phyloP scores from a whole-genome alignment of 2,113 vertebrate genomes.

The Passer montanus region DNA sequence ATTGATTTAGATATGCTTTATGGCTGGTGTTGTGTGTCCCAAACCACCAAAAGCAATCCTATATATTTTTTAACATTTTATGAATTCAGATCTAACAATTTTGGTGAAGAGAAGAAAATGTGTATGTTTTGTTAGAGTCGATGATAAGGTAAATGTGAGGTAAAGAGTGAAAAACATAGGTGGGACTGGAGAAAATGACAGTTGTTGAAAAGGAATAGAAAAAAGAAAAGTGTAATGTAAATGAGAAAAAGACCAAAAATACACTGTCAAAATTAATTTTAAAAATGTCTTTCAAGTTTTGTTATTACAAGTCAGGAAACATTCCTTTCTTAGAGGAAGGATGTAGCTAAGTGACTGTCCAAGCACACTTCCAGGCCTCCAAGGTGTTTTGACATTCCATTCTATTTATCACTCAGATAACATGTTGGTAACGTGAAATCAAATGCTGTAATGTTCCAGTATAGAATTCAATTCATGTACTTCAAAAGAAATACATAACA shows the following conservation, averaged over 20 bases:
- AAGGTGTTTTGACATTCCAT: not conserved
- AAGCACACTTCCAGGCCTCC: not conserved
- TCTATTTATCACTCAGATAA: not conserved
- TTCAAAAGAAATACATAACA: not conserved
- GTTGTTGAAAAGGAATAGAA: not conserved
- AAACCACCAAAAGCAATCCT: not conserved
- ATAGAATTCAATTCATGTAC: not conserved
- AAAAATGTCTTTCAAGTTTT: not conserved
- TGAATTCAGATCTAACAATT: not conserved
- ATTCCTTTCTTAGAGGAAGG: not conserved
- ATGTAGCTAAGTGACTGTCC: not conserved
- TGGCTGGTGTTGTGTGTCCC: not conserved
- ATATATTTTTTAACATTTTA: not conserved
- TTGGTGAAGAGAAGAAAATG: not conserved
- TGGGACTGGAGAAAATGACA: not conserved
- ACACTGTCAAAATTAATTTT: not conserved
- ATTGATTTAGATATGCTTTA: constrained; percentile 13
- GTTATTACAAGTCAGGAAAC: not conserved
- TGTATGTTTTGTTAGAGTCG: not conserved
- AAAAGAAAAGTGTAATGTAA: not conserved
- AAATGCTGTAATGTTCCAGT: not conserved
- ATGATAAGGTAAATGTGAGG: not conserved
- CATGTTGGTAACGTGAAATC: not conserved
- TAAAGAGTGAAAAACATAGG: not conserved
- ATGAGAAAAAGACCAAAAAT: not conserved